Base-by-base conservation (phyloP, 2,888 invertebrate genomes). In the Eupelmus urozonus region DNA sequence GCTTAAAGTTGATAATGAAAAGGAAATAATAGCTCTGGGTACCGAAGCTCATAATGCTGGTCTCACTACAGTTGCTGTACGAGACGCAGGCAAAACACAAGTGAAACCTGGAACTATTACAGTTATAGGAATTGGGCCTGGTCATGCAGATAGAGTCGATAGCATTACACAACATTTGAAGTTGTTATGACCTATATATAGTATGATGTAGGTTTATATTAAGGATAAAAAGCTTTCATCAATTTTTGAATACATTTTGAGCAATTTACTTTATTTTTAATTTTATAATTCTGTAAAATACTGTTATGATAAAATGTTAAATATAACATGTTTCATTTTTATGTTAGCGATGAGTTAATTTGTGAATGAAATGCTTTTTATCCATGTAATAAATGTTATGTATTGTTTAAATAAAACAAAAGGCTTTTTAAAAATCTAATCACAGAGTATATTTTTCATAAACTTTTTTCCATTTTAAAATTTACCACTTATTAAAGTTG, bases 81-180 rank as follows among this genome's bases (percentile, higher is more conserved):
- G 90, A 80, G 95, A 96, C 90, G 95, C 95, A 20, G 96, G 96
- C 0, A 92, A 91, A 83, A 96, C 95, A 16, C 94, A 96, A 89
- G 90, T 96, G 51, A 90, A 91, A 25, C 87, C 92, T 65, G 95
- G 95, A 1, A 94, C 94, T 16, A 90, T 91, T 42, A 95, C 96
- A 7, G 94, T 94, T 11, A 85, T 95, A 63, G 95, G 95, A n/a
- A 91, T 96, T 77, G 96, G 96, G 42, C 96, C 95, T 66, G 94
- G 92, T 78, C 89, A 90, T 49, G 89, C 87, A 49, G 88, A 90
- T 20, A 86, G 91, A 75, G 89, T 95, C 65, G 93, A 95, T 84
- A 87, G 91, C 84, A 87, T 95, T 71, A 93, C 94, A n/a, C 91
- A 91, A 55, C 90, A 93, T 85, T 90, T 95, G 65, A 94, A 93